These are phyloP conservation scores for Cairina moschata DNA, from an alignment of 2,113 vertebrate genomes.

Conservation along the genomic window DNA sequence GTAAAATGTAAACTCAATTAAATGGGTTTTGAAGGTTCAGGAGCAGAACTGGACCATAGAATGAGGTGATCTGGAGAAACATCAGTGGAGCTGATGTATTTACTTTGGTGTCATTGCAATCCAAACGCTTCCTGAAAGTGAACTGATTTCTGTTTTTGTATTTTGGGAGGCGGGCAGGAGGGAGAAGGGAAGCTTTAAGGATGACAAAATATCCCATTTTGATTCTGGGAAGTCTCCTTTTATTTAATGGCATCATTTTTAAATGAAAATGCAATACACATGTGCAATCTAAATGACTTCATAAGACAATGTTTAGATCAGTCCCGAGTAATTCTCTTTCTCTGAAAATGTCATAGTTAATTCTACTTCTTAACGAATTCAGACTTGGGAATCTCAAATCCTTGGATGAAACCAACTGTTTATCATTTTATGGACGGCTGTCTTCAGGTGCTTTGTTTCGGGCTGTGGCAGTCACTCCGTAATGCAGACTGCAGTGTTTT, in stretches of 20 bases:
- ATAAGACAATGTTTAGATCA: background rate
- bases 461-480: fast-evolving
- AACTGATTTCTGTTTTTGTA: background rate
- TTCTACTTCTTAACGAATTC: conserved; percentile 8
- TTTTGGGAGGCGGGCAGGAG: background rate
- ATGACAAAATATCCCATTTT: background rate
- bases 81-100: background rate
- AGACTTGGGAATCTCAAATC: background rate
- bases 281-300: background rate
- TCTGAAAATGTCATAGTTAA: background rate
- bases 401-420: conserved; percentile 11
- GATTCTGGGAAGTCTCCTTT: background rate
- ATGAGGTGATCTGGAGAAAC: background rate
- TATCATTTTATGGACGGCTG: background rate
- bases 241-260: background rate
- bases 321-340: background rate
- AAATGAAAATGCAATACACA: background rate
- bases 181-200: background rate
- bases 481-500: background rate
- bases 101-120: background rate
- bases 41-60: background rate
- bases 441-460: background rate
- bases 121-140: background rate
- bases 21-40: background rate
- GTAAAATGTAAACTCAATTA: background rate